Base-by-base conservation (phyloP, 2,113 vertebrate genomes). In the Lampris incognitus region DNA sequence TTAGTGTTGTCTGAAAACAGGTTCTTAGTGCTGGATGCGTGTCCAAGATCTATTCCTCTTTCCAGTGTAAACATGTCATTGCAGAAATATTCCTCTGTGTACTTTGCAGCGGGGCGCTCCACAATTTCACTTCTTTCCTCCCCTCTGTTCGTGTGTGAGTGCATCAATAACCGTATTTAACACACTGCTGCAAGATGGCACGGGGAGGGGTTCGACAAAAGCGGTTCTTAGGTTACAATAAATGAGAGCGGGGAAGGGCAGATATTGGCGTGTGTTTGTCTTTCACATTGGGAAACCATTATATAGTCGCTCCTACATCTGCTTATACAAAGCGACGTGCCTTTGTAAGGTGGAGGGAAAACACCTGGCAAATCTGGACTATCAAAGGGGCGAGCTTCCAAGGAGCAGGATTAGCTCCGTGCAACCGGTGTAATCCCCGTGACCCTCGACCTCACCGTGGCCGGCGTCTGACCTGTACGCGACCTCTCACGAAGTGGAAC, bases 31-130 rank as follows among this genome's bases (percentile, higher is more conserved):
- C 66, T 59, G 46, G 75, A 66, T 58, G 6, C 66, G 70, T 69
- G 76, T 70, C 84, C 1, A 38, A 67, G 70, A 63, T 55, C 57
- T 52, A 24, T 79, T 72, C 51, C 69, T 85, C 79, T 70, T 67
- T 52, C 61, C 67, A 73, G 66, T 73, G 69, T 89, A 86, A 91
- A 90, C 66, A 79, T 62, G 69, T 87, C 86, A 74, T 7, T 9
- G 52, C 11, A 75, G 68, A 72, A 82, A 69, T 38, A 74, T 83
- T 55, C 69, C 62, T 51, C 39, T 74, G 36, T 78, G 57, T 75
- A 42, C 66, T 75, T 56, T 8, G 13, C 6, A 9, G 52, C 4
- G 0, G 42, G 54, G 24, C 71, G 39, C 51, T 71, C 66, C 36
- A 76, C 41, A n/a, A 36, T 36, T 38, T 46, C 2, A n/a, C 50